Percentiles rank a stretch among this genome's conserved stretches.
Evolutionary conservation across 2,797 vertebrate genomes (phyloP).

Genomic region (Chelonia mydas): DNA sequence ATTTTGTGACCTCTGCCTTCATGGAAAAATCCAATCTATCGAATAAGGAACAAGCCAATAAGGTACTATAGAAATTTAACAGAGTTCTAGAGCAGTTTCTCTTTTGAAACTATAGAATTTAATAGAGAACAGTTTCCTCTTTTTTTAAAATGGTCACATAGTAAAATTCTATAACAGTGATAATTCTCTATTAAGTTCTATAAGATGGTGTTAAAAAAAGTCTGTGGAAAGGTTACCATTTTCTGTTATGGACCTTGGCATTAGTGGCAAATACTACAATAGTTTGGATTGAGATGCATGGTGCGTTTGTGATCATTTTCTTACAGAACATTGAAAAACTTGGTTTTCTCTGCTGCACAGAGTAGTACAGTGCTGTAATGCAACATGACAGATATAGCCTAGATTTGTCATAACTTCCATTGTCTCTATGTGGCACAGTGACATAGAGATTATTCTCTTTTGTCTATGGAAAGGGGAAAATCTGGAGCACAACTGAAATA

Average conservation of each 20-base stretch:
- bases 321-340: conserved; percentile 36
- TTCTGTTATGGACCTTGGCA: conserved; percentile 23
- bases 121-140: conserved; percentile 5
- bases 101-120: background rate
- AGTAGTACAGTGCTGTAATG: background rate
- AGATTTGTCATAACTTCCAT: conserved; percentile 57
- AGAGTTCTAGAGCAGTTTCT: background rate
- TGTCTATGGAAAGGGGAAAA: background rate
- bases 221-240: conserved; percentile 41
- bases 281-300: background rate
- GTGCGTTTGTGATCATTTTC: background rate
- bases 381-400: conserved; percentile 60
- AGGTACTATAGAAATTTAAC: background rate
- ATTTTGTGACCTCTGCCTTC: background rate
- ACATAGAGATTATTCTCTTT: conserved; percentile 46
- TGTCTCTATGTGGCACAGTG: background rate
- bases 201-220: background rate
- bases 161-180: conserved; percentile 15
- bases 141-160: conserved; percentile 10
- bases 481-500: conserved; percentile 22
- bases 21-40: background rate
- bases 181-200: conserved; percentile 34
- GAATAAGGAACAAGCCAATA: background rate
- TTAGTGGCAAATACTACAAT: background rate
- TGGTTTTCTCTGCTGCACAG: conserved; percentile 30